Conservation (phyloP, 2,797 vertebrate genomes). For the Tauraco hartlaubi region DNA sequence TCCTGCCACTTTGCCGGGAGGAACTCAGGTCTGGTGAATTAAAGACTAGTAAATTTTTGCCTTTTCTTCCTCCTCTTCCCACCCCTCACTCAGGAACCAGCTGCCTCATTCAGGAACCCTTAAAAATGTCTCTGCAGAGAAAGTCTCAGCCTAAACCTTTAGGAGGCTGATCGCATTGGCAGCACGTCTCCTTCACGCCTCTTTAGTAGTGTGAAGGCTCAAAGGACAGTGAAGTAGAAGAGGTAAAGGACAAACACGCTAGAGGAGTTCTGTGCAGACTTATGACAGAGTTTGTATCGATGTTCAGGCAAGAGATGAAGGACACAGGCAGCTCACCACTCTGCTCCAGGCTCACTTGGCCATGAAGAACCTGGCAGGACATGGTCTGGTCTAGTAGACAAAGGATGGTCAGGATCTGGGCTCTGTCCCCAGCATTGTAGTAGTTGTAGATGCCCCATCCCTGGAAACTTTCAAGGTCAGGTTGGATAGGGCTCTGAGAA, state of each 20-base stretch:
- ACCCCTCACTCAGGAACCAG: background rate
- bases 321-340: background rate
- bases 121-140: background rate
- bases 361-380: background rate
- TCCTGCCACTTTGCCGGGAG: background rate
- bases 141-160: background rate
- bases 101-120: background rate
- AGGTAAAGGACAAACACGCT: background rate
- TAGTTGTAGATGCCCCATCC: background rate
- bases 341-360: background rate
- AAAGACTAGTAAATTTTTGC: background rate
- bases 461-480: accelerated
- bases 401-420: background rate
- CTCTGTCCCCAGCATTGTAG: background rate
- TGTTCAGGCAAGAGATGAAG: background rate
- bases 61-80: background rate
- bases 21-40: background rate
- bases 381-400: background rate
- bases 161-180: background rate
- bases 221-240: background rate
- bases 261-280: background rate
- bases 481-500: background rate
- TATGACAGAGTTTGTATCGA: background rate
- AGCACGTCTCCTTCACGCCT: background rate
- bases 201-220: background rate